These are phyloP conservation scores for human DNA, from an alignment of 2,113 vertebrate genomes.

Conservation along the genomic window DNA sequence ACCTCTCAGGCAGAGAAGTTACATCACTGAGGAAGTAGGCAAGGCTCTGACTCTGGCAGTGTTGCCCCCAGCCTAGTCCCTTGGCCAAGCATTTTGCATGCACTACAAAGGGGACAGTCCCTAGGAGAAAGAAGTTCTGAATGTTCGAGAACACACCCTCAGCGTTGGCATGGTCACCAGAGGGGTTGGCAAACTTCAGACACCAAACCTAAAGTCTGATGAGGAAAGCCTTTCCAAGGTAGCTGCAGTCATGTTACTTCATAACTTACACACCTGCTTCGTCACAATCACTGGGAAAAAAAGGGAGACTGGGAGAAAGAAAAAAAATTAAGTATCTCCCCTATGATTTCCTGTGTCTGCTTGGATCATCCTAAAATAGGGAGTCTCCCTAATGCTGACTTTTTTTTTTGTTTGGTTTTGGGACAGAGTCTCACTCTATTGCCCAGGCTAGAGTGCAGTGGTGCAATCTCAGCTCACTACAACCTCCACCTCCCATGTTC, in stretches of 20 bases:
- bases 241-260: constrained; percentile 48
- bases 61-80: neutral
- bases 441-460: too few species aligned
- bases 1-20: neutral
- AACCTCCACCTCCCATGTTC: too few species aligned
- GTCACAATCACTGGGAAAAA: constrained; percentile 9
- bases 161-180: neutral
- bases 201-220: neutral
- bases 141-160: constrained; percentile 4
- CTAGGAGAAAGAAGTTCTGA: constrained; percentile 24
- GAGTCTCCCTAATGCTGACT: constrained; percentile 37
- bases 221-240: constrained; percentile 43
- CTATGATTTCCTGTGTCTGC: constrained; percentile 34
- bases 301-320: neutral
- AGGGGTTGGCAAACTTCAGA: neutral
- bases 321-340: constrained; percentile 13
- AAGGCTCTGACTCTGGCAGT: neutral
- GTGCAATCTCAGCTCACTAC: too few species aligned
- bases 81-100: neutral
- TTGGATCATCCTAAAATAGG: constrained; percentile 55
- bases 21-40: neutral
- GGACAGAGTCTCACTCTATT: too few species aligned
- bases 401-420: too few species aligned
- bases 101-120: neutral
- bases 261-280: constrained; percentile 53